Conservation (phyloP, 1,140 invertebrate genomes). For the Formica exsecta region DNA sequence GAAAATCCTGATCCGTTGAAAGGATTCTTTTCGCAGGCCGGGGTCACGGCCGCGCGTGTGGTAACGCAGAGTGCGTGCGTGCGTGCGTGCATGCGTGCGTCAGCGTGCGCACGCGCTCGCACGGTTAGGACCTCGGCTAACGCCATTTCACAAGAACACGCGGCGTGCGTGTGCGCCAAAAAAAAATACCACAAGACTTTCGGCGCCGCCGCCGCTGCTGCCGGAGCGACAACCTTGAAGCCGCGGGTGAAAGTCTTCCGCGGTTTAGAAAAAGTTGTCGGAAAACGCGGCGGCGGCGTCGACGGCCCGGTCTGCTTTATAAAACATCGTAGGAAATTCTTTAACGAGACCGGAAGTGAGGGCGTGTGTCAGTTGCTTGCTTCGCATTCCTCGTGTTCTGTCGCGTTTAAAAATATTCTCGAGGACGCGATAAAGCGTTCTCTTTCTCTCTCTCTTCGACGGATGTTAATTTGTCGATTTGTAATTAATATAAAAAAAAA, state of each 20-base stretch:
- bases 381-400: neutral
- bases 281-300: neutral
- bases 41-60: slow-evolving; percentile 36
- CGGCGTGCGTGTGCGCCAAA: slow-evolving; percentile 41
- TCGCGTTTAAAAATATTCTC: neutral
- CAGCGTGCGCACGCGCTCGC: neutral
- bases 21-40: neutral
- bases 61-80: neutral
- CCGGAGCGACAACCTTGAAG: too few relatives aligned
- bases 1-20: slow-evolving; percentile 5
- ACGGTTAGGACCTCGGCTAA: slow-evolving; percentile 49
- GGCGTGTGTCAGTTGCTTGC: neutral
- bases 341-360: neutral
- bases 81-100: neutral
- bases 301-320: neutral
- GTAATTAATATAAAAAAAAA: neutral
- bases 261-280: slow-evolving; percentile 55
- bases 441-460: too few relatives aligned
- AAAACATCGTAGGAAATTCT: neutral
- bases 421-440: neutral
- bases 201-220: slow-evolving; percentile 18
- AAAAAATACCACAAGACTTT: slow-evolving; percentile 73
- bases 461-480: neutral
- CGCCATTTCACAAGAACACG: slow-evolving; percentile 70
- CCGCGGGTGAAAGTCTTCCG: slow-evolving; percentile 65